These are phyloP conservation scores for Meles meles DNA, from an alignment of 2,113 vertebrate species.

Conservation along the genomic window DNA sequence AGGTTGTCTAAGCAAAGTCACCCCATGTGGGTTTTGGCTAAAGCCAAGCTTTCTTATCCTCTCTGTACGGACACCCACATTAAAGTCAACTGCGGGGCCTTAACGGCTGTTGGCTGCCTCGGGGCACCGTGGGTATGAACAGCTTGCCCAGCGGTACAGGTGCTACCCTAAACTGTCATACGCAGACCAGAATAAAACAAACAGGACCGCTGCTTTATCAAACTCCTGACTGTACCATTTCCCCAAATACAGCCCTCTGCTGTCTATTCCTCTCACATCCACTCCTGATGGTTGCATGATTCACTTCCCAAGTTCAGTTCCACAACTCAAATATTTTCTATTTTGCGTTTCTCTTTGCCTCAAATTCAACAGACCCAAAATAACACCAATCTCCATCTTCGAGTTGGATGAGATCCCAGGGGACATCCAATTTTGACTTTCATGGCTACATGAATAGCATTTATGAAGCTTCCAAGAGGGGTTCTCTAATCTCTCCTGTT, in stretches of 20 bases:
- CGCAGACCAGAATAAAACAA: not conserved
- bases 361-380: constrained; percentile 44
- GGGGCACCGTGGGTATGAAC: not conserved
- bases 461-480: not conserved
- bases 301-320: constrained; percentile 34
- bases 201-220: not conserved
- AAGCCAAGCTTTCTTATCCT: not conserved
- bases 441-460: not conserved
- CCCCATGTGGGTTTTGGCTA: not conserved
- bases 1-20: not conserved
- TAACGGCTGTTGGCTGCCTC: not conserved
- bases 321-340: constrained; percentile 39
- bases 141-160: not conserved
- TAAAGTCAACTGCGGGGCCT: not conserved
- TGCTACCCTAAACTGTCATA: not conserved
- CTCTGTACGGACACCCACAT: not conserved
- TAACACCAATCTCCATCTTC: constrained; percentile 38
- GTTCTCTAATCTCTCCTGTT: not conserved
- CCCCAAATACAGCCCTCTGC: not conserved
- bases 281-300: not conserved
- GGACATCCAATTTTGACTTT: not conserved
- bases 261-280: not conserved
- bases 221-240: not conserved
- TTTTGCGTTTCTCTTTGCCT: constrained; percentile 22
- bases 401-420: not conserved